Percentiles rank a stretch among this genome's conserved stretches.
These are phyloP conservation scores for Tetragonula carbonaria DNA, from an alignment of 2,888 invertebrate species.

Conservation along the genomic window DNA sequence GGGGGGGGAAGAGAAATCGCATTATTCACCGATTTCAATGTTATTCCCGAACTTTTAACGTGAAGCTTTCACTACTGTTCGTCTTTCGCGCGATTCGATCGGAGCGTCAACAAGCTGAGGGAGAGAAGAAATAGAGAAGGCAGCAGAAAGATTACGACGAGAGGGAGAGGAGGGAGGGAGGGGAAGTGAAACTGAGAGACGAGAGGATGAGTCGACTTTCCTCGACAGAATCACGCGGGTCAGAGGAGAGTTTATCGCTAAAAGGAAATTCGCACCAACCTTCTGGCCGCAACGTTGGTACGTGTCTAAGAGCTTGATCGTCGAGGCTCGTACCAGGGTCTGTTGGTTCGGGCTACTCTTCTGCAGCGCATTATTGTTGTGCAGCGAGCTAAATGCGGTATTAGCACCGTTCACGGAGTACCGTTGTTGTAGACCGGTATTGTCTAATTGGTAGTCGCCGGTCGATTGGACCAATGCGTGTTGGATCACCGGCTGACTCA, in stretches of 20 bases:
- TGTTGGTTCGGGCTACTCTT: slow-evolving; percentile 84
- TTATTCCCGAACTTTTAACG: no score
- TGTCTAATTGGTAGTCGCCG: slow-evolving; percentile 84
- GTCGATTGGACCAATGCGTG: slow-evolving; percentile 83
- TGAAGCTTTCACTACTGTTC: no score
- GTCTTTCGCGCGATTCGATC: no score
- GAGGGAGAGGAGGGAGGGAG: neutral
- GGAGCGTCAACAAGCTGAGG: no score
- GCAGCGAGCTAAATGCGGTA: slow-evolving; percentile 81
- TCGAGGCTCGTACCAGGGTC: slow-evolving; percentile 88
- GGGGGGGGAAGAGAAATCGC: no score
- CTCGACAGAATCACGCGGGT: slow-evolving; percentile 11
- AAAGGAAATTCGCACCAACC: slow-evolving; percentile 81
- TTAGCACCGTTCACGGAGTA: slow-evolving; percentile 81
- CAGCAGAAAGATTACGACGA: neutral
- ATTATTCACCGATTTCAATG: no score
- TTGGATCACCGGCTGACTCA: slow-evolving; percentile 82
- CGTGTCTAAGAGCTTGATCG: slow-evolving; percentile 88
- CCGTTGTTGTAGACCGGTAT: slow-evolving; percentile 81
- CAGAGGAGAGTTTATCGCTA: slow-evolving; percentile 31
- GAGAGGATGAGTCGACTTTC: slow-evolving; percentile 15
- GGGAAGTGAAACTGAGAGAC: neutral
- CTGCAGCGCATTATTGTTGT: slow-evolving; percentile 83
- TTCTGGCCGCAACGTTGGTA: slow-evolving; percentile 89
- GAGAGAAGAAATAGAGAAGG: neutral